These are phyloP conservation scores for Petrocephalus schoutedeni DNA, from an alignment of 2,797 vertebrate species.

Conservation along the genomic window DNA sequence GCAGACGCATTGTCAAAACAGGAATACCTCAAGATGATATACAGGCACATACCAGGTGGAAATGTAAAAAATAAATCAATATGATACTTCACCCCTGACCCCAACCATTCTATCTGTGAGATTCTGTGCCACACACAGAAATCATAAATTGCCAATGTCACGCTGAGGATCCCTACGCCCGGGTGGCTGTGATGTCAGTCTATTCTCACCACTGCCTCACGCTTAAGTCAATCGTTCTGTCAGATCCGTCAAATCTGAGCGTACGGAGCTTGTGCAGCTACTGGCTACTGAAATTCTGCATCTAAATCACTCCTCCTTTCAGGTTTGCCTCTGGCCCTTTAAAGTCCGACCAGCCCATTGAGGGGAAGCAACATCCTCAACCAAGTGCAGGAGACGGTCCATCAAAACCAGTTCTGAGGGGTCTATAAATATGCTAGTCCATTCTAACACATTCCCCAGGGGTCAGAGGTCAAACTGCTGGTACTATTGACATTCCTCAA, in stretches of 20 bases:
- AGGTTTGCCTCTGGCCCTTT: background rate
- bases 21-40: constrained; percentile 61
- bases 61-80: constrained; percentile 62
- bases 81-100: constrained; percentile 66
- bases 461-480: background rate
- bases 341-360: background rate
- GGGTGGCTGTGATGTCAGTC: constrained; percentile 48
- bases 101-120: constrained; percentile 59
- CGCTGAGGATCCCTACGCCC: constrained; percentile 45
- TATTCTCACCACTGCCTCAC: background rate
- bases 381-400: background rate
- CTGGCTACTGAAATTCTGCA: background rate
- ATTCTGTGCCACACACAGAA: constrained; percentile 51
- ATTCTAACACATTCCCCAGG: background rate
- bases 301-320: background rate
- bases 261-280: background rate
- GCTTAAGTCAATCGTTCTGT: background rate
- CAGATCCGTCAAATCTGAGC: background rate
- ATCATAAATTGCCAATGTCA: constrained; percentile 56
- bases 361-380: background rate
- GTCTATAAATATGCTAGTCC: background rate
- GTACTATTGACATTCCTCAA: background rate
- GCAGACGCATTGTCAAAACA: constrained; percentile 73
- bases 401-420: background rate
- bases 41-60: constrained; percentile 55